Evolutionary conservation across 2,113 vertebrate species (phyloP).

Genomic region (Eulemur rufifrons): DNA sequence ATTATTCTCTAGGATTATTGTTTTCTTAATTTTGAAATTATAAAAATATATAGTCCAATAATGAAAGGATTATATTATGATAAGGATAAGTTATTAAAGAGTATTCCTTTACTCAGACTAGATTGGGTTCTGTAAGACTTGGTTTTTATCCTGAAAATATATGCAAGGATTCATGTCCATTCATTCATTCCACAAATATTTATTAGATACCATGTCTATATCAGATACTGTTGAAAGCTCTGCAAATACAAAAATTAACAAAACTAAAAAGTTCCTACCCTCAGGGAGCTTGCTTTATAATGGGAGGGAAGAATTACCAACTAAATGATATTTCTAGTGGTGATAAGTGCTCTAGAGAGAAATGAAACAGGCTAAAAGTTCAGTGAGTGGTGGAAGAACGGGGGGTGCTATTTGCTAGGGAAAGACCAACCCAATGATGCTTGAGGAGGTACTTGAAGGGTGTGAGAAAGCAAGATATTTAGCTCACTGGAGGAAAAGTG

Average conservation of each 20-base stretch:
- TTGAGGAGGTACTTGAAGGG: neutral
- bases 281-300: neutral
- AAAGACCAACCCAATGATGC: neutral
- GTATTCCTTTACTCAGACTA: neutral
- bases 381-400: neutral
- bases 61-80: neutral
- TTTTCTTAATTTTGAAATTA: neutral
- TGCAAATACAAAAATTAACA: neutral
- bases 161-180: neutral
- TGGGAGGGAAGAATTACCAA: neutral
- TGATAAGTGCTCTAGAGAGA: neutral
- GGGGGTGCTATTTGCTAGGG: neutral
- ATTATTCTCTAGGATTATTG: neutral
- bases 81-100: neutral
- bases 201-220: neutral
- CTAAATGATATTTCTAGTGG: neutral
- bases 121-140: neutral
- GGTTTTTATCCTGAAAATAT: neutral
- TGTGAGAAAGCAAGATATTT: neutral
- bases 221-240: neutral
- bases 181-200: neutral
- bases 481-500: neutral
- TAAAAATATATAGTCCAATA: neutral
- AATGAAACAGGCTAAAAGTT: neutral
- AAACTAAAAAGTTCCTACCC: neutral